phyloP scores from a whole-genome alignment of 2,888 invertebrate genomes.

The Athalia cordata region DNA sequence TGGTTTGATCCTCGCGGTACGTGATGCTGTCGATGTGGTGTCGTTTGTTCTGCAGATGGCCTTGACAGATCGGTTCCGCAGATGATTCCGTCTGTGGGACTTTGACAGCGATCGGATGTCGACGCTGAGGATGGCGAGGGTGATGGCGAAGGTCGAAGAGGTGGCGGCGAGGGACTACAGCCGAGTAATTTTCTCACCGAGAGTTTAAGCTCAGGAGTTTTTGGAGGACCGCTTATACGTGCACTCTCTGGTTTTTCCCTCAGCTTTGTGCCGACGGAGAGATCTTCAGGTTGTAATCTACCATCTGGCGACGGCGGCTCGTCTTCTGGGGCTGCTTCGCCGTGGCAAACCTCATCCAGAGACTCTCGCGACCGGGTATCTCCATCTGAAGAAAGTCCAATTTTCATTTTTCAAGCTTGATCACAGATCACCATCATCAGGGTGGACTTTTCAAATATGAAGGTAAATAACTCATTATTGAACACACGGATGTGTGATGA shows the following conservation, averaged over 20 bases:
- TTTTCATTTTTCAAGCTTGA: not conserved
- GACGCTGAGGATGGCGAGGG: constrained; percentile 49
- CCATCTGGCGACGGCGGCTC: constrained; percentile 63
- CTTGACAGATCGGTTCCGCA: constrained; percentile 13
- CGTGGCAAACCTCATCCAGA: constrained; percentile 51
- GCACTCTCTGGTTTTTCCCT: constrained; percentile 45
- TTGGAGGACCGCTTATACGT: constrained; percentile 49
- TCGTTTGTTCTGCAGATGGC: constrained; percentile 8
- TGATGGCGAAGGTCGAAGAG: constrained; percentile 12
- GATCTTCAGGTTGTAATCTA: constrained; percentile 66
- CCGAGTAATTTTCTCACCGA: constrained; percentile 68
- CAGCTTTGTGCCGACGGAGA: constrained; percentile 56
- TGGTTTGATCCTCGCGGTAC: constrained; percentile 40
- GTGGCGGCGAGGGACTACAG: constrained; percentile 65
- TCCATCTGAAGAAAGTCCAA: constrained; percentile 31
- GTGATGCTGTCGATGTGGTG: constrained; percentile 26
- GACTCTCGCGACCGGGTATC: constrained; percentile 39
- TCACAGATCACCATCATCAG: not conserved
- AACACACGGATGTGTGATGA: too few species aligned
- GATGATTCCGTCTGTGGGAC: constrained; percentile 51
- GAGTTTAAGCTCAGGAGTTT: constrained; percentile 66
- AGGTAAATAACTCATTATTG: too few species aligned
- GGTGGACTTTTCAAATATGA: too few species aligned
- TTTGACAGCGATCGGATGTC: constrained; percentile 56
- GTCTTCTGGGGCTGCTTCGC: constrained; percentile 51